Base-by-base conservation (phyloP, 1,140 invertebrate genomes). In the Drosophila bocqueti region DNA sequence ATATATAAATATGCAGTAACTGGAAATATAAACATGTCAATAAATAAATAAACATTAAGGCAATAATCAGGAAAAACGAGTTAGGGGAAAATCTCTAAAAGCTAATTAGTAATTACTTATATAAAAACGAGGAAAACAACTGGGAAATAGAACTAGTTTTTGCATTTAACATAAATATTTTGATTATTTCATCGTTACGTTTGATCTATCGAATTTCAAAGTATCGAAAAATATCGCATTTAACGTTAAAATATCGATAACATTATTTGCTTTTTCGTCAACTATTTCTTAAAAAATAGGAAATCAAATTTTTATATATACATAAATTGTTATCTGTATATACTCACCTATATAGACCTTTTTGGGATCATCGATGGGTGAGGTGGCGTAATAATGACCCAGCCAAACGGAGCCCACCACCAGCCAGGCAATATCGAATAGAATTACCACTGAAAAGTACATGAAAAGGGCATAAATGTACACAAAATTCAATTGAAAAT, bases 401-500 rank as follows among this genome's bases (percentile, higher is more conserved):
- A 97, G 92, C 97, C 97, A 97, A 31, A 96, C 94, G 40, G 97
- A 94, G 60, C 96, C 96, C 57, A 96, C 93, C 16, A 96, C 94
- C 69, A 97, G 93, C 96, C 96, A 97, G 65, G 95, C 95, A 60
- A 96, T 94, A 93, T 97, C 97, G 57, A 96, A 94, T 47, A 96
- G 80, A 91, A 97, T 94, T 60, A 97, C 93, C 84, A 95, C 97
- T 96, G 93, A 21, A 60, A 60, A 50, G 29, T 49, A 42, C 2
- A n/a, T 9, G 29, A 16, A 45, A 67, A 43, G 3, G 34, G 18
- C 1, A 45, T 29, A 24, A 18, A 21, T 10, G 24, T 11, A n/a
- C 1, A 21, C 18, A 13, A 4, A 13, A 7, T 26, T 4, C 4
- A 42, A 26, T 13, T n/a, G 2, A 3, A n/a, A 13, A 21, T 10